A percentile compares a stretch with the other conserved stretches of the same genome.
These are phyloP conservation scores for Alloscopus bannaensis DNA, from an alignment of 2,888 invertebrate genomes.

Conservation along the genomic window DNA sequence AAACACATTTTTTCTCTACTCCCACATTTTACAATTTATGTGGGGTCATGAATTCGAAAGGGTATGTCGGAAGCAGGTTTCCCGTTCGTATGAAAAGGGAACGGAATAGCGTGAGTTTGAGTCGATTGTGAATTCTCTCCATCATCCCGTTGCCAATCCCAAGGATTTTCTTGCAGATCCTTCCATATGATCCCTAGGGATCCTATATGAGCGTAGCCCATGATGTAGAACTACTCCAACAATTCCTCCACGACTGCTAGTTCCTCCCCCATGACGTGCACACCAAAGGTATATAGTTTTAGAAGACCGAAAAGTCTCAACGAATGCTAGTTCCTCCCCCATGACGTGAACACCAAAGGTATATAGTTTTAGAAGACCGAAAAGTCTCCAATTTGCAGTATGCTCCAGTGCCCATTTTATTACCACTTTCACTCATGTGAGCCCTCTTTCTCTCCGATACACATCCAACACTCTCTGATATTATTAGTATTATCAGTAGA, in stretches of 20 bases:
- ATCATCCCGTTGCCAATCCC: slow-evolving; percentile 70
- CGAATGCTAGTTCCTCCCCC: too few species aligned
- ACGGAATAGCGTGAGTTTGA: slow-evolving; percentile 10
- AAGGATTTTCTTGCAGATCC: slow-evolving; percentile 70
- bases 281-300: too few species aligned
- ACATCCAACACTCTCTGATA: slow-evolving; percentile 33
- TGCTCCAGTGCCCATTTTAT: slow-evolving; percentile 71
- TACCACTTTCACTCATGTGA: slow-evolving; percentile 63
- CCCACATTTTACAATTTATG: not conserved
- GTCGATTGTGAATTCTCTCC: slow-evolving; percentile 70
- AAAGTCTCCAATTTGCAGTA: slow-evolving; percentile 72
- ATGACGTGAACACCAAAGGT: slow-evolving; percentile 1
- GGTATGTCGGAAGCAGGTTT: too few species aligned
- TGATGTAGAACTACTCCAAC: slow-evolving; percentile 1
- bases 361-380: too few species aligned
- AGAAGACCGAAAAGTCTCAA: too few species aligned
- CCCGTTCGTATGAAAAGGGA: not conserved
- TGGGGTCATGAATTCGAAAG: too few species aligned
- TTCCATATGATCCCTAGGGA: slow-evolving; percentile 71
- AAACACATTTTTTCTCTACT: not conserved
- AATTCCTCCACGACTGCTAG: not conserved
- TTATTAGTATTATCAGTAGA: slow-evolving; percentile 20
- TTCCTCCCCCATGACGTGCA: not conserved
- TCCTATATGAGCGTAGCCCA: slow-evolving; percentile 50
- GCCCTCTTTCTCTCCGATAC: slow-evolving; percentile 35